Evolutionary conservation across 2,888 invertebrate species (phyloP), one percentile per base, ranked within the genome.

Genomic region (Agrotis segetum): DNA sequence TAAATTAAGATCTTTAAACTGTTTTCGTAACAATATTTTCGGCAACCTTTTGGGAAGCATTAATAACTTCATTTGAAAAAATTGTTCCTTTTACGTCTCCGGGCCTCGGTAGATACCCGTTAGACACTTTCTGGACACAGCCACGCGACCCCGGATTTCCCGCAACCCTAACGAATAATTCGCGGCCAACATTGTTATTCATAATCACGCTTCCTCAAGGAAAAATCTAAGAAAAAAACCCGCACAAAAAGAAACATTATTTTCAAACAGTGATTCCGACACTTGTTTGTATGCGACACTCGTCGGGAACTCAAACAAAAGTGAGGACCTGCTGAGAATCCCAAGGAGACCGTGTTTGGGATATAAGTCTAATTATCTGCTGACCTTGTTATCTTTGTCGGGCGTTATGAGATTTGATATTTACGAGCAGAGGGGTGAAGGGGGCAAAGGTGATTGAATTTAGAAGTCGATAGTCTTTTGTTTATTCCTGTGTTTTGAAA

Each of bases 231-330:
- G 53, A 44, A 62, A 66, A 55, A 67, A 59, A 29, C 49, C 49
- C 53, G 29, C 50, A 40, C 56, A 67, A 64, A 82, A 79, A 67
- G 73, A 69, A 77, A 83, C 69, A 83, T 85, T 81, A 78, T 80
- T 73, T 74, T 67, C 58, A 64, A 59, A 59, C 79, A 79, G 64
- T 67, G 80, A 82, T 84, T 84, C 67, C 66, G 77, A 70, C 60
- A 67, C 77, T 79, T 52, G 59, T 85, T 85, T 82, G 85, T 85
- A 85, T 85, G 85, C 85, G 70, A 67, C 75, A 70, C 67, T 82
- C 74, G 77, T 74, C 63, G 66, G 58, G 67, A 66, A 79, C 77
- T 79, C 77, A 83, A 79, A 81, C 85, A 84, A 85, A 81, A 79
- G 65, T 81, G 73, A 75, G 76, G 79, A 65, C 73, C 77, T 79